phyloP scores from a whole-genome alignment of 2,888 invertebrate species.

The Notodonta ziczac region DNA sequence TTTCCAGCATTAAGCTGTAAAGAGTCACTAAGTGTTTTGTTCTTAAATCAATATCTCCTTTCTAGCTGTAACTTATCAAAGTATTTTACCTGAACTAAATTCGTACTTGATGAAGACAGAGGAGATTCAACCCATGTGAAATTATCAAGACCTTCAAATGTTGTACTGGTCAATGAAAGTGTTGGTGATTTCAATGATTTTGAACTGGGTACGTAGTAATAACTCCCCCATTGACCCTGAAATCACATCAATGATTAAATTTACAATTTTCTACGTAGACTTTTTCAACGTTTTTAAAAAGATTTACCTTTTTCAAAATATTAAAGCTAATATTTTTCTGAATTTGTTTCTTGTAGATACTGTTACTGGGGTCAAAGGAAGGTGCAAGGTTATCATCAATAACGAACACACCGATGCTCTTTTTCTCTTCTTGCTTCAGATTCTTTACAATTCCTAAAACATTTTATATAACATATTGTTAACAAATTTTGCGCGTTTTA shows the following conservation, averaged over 20 bases:
- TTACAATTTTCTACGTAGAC: neutral
- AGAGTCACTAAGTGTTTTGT: too few species aligned
- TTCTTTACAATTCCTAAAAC: slow-evolving; percentile 87
- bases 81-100: slow-evolving; percentile 47
- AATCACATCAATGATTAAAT: neutral
- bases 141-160: slow-evolving; percentile 88
- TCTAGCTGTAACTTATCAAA: too few species aligned
- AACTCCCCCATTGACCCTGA: slow-evolving; percentile 66
- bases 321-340: slow-evolving; percentile 87
- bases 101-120: slow-evolving; percentile 20
- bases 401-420: slow-evolving; percentile 73
- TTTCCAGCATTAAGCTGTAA: too few species aligned
- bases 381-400: slow-evolving; percentile 76
- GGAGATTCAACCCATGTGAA: slow-evolving; percentile 88
- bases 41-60: slow-evolving; percentile 6
- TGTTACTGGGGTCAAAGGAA: slow-evolving; percentile 72
- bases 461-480: neutral
- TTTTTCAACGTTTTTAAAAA: too few species aligned
- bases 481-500: too few species aligned
- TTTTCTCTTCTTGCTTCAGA: slow-evolving; percentile 84
- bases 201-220: slow-evolving; percentile 41
- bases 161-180: slow-evolving; percentile 84
- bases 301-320: slow-evolving; percentile 69
- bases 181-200: slow-evolving; percentile 65
- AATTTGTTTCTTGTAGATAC: slow-evolving; percentile 79